Evolutionary conservation across 2,797 vertebrate species (phyloP).

Genomic region (Pipistrellus pipistrellus): DNA sequence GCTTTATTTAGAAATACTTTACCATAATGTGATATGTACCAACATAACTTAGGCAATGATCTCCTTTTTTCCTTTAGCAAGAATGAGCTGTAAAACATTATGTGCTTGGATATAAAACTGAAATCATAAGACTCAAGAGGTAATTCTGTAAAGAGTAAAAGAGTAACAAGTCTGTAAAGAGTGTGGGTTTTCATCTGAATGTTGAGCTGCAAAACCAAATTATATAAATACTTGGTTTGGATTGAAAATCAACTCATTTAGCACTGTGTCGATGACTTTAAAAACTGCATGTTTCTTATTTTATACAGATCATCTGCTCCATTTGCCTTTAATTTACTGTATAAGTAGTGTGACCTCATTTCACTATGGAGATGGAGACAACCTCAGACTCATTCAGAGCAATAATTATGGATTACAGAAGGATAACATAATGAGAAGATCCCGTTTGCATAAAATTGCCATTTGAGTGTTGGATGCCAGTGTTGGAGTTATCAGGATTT

Average conservation of each 20-base stretch:
- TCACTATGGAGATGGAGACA: slow-evolving; percentile 72
- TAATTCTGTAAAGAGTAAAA: slow-evolving; percentile 69
- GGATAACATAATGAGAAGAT: slow-evolving; percentile 61
- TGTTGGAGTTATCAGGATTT: slow-evolving; percentile 79
- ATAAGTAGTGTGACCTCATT: slow-evolving; percentile 74
- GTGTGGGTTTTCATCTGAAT: slow-evolving; percentile 73
- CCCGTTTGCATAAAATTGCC: slow-evolving; percentile 69
- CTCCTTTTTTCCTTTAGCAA: slow-evolving; percentile 74
- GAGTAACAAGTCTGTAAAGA: slow-evolving; percentile 69
- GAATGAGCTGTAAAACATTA: slow-evolving; percentile 80
- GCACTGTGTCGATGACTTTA: slow-evolving; percentile 52
- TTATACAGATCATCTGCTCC: slow-evolving; percentile 80
- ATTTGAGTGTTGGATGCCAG: slow-evolving; percentile 71
- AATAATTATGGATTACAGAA: slow-evolving; percentile 76
- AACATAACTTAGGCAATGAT: slow-evolving; percentile 80
- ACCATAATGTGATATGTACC: slow-evolving; percentile 71
- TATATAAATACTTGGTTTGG: slow-evolving; percentile 74
- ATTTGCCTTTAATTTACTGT: slow-evolving; percentile 78
- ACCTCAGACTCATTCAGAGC: slow-evolving; percentile 72
- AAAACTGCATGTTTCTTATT: slow-evolving; percentile 77
- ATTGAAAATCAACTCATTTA: slow-evolving; percentile 73
- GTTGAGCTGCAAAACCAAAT: slow-evolving; percentile 71
- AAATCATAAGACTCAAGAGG: slow-evolving; percentile 75
- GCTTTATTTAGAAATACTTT: slow-evolving; percentile 83
- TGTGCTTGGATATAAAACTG: slow-evolving; percentile 57